Conservation (phyloP, 2,797 vertebrate genomes). For the Tragopan temminckii region DNA sequence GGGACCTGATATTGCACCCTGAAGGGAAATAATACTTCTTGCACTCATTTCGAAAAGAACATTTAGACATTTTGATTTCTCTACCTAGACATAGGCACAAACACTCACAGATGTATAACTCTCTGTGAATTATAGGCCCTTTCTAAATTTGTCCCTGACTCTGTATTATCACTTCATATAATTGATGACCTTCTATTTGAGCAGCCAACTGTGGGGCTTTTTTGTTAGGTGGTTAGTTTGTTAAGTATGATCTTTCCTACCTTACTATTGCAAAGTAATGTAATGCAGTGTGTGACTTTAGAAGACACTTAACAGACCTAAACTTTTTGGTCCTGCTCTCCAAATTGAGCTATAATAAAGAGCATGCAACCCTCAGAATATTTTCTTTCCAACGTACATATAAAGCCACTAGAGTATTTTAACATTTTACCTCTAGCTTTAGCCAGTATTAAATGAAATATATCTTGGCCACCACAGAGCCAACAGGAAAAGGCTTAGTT, state of each 20-base stretch:
- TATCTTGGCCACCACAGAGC: slow-evolving; percentile 35
- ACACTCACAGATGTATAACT: not conserved
- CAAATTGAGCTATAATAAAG: not conserved
- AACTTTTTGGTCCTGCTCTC: not conserved
- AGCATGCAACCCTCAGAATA: not conserved
- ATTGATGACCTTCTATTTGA: not conserved
- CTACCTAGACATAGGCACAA: not conserved
- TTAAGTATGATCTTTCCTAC: not conserved
- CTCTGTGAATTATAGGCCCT: not conserved
- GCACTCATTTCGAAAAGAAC: not conserved
- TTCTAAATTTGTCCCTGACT: not conserved
- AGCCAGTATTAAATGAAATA: slow-evolving; percentile 49
- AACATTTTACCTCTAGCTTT: slow-evolving; percentile 40
- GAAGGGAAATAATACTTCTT: not conserved
- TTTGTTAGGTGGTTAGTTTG: not conserved
- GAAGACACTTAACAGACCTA: slow-evolving; percentile 7
- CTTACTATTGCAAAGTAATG: not conserved
- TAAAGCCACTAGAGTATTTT: slow-evolving; percentile 46
- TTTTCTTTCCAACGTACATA: slow-evolving; percentile 20
- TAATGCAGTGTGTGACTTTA: not conserved
- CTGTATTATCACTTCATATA: not conserved
- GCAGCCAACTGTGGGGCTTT: not conserved
- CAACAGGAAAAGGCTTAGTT: slow-evolving; percentile 56
- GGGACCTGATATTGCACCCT: not conserved
- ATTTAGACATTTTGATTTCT: not conserved